A percentile compares a stretch with the other conserved stretches of the same genome.
These are phyloP conservation scores for Sparus aurata DNA, from an alignment of 2,797 vertebrate species.

Conservation along the genomic window DNA sequence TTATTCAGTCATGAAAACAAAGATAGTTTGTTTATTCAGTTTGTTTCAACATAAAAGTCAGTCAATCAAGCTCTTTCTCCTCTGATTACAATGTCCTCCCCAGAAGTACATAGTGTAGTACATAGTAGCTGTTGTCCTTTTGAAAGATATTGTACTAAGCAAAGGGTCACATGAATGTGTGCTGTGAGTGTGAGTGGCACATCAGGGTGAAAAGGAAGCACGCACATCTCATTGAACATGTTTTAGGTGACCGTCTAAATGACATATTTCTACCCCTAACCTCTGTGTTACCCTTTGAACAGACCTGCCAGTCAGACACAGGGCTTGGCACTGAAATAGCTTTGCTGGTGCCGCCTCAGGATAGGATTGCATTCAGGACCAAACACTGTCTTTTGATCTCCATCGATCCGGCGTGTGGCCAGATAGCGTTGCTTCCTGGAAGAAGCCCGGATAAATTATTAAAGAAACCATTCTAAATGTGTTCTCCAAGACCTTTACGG, in stretches of 20 bases:
- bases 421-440: constrained; percentile 75
- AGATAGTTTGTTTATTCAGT: too few relatives aligned
- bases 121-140: constrained; percentile 12
- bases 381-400: constrained; percentile 82
- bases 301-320: constrained; percentile 16
- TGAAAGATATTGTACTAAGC: not conserved
- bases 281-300: constrained; percentile 59
- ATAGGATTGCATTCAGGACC: constrained; percentile 75
- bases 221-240: not conserved
- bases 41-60: too few relatives aligned
- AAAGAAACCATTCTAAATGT: constrained; percentile 77
- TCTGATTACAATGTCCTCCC: too few relatives aligned
- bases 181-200: not conserved
- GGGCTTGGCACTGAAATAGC: constrained; percentile 74
- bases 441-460: constrained; percentile 81
- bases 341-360: constrained; percentile 63
- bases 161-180: not conserved
- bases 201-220: not conserved
- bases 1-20: too few relatives aligned
- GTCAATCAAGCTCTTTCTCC: too few relatives aligned
- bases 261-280: constrained; percentile 33
- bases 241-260: constrained; percentile 36
- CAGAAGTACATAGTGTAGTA: too few relatives aligned
- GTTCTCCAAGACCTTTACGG: constrained; percentile 55
- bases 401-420: constrained; percentile 77